These are phyloP conservation scores for Sesamia nonagrioides DNA, from an alignment of 1,140 invertebrate species.

Conservation along the genomic window DNA sequence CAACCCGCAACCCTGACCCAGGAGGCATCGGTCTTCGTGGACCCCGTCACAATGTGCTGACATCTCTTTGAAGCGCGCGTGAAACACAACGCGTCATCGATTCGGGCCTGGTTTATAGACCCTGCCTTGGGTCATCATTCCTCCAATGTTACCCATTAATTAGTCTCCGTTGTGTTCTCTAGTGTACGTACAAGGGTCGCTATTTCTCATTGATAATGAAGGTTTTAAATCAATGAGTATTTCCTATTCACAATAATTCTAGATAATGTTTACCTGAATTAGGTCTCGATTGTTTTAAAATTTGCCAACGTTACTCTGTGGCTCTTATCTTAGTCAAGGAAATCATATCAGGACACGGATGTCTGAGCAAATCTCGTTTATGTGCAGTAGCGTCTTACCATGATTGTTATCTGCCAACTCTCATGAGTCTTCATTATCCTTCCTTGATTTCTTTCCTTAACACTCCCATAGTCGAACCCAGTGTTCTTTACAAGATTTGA, in stretches of 20 bases:
- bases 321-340: neutral
- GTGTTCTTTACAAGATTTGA: neutral
- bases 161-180: neutral
- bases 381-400: neutral
- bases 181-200: neutral
- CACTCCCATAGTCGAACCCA: neutral
- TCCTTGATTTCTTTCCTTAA: slow-evolving; percentile 4
- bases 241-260: neutral
- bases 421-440: slow-evolving; percentile 15
- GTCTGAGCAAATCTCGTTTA: neutral
- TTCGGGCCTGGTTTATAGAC: no score
- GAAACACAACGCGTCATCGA: no score
- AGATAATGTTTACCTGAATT: no score
- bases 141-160: neutral
- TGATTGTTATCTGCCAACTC: neutral
- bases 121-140: neutral
- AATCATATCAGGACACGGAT: neutral
- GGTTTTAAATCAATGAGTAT: neutral
- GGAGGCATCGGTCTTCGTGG: no score
- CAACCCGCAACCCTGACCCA: no score
- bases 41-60: no score
- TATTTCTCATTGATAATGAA: neutral
- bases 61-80: no score
- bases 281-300: no score
- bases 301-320: no score